Percentiles rank a stretch among this genome's conserved stretches.
Evolutionary conservation across 2,888 invertebrate species (phyloP).

Genomic region (Branchipolynoe longqiensis): DNA sequence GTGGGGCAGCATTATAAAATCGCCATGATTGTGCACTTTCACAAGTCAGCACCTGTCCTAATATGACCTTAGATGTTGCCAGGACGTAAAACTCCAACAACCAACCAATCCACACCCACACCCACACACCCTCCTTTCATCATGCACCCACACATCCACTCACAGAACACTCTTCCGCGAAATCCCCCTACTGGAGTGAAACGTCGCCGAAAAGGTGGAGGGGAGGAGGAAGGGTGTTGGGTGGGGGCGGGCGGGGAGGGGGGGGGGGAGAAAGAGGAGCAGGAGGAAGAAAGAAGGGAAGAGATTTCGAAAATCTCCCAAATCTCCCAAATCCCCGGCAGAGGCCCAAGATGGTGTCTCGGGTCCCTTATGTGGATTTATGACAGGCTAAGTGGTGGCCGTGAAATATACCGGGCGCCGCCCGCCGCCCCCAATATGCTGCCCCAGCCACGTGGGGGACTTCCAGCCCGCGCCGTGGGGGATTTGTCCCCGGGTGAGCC

Average conservation of each 20-base stretch:
- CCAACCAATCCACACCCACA: no score
- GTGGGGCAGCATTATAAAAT: no score
- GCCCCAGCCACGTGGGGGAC: neutral
- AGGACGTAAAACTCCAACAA: no score
- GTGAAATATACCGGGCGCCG: slow-evolving; percentile 34
- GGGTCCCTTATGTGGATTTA: slow-evolving; percentile 44
- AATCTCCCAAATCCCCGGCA: slow-evolving; percentile 3
- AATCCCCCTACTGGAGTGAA: slow-evolving; percentile 13
- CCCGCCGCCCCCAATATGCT: slow-evolving; percentile 39
- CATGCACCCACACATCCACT: neutral
- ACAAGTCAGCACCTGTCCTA: no score
- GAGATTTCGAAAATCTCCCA: slow-evolving; percentile 24
- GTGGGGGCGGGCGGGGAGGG: no score
- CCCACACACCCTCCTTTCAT: neutral
- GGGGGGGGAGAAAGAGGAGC: no score
- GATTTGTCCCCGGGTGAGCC: slow-evolving; percentile 22
- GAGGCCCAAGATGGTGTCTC: slow-evolving; percentile 49
- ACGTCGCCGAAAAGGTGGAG: neutral
- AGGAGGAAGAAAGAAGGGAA: no score
- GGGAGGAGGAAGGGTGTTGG: no score
- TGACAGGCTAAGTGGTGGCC: slow-evolving; percentile 38
- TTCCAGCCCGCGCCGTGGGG: slow-evolving; percentile 33
- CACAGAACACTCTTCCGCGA: neutral
- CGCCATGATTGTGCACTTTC: no score
- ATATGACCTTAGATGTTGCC: no score